Evolutionary conservation across 2,797 vertebrate species (phyloP).

Genomic region (Argya squamiceps): DNA sequence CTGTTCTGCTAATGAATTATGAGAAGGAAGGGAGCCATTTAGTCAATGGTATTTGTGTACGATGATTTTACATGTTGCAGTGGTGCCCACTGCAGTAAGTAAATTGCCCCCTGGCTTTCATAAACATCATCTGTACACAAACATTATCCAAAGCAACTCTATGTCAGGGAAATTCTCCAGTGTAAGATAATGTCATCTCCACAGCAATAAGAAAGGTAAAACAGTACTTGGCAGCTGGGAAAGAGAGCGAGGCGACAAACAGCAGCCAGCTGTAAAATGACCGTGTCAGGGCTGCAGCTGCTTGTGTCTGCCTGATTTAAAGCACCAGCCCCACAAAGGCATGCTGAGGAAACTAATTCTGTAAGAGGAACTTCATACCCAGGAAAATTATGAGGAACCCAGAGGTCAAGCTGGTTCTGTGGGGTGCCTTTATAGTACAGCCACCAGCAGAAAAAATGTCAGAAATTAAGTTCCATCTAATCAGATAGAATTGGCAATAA

Average conservation of each 20-base stretch:
- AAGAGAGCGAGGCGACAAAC: constrained; percentile 33
- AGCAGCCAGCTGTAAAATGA: constrained; percentile 67
- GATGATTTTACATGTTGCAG: constrained; percentile 43
- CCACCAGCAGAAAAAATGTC: constrained; percentile 19
- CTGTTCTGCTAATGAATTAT: constrained; percentile 40
- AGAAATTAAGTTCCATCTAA: constrained; percentile 43
- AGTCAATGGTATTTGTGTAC: constrained; percentile 48
- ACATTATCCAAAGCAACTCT: constrained; percentile 52
- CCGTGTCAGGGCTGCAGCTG: constrained; percentile 30
- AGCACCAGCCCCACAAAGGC: constrained; percentile 14
- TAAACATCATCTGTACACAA: constrained; percentile 70
- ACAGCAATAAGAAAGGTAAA: constrained; percentile 60
- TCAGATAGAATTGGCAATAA: constrained; percentile 44
- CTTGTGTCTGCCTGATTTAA: constrained; percentile 59
- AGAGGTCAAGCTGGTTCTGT: constrained; percentile 37
- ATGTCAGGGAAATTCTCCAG: constrained; percentile 51
- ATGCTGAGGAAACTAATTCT: constrained; percentile 37
- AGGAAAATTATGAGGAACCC: constrained; percentile 9
- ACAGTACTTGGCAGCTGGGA: constrained; percentile 47
- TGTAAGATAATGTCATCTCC: constrained; percentile 63
- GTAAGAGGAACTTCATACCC: neutral
- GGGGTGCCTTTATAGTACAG: neutral
- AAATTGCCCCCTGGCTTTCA: constrained; percentile 65
- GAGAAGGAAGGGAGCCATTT: constrained; percentile 45
- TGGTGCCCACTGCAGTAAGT: constrained; percentile 35